Percentiles rank a stretch among this genome's conserved stretches.
phyloP scores from a whole-genome alignment of 2,888 invertebrate genomes.

The Noctua janthe region DNA sequence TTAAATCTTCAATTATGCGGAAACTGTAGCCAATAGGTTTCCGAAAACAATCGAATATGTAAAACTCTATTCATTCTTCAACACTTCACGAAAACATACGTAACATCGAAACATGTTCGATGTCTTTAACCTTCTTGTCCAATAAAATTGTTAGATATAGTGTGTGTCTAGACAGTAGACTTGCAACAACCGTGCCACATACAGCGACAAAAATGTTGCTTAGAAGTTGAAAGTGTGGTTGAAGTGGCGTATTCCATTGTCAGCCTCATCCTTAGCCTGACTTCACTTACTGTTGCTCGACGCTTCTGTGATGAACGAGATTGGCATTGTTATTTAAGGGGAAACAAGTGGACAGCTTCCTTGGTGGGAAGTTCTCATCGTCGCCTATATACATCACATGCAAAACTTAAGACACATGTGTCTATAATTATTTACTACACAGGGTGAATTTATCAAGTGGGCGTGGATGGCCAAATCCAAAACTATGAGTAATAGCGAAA shows the following conservation, averaged over 20 bases:
- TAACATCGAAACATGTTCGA: conserved; percentile 40
- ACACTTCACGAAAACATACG: conserved; percentile 38
- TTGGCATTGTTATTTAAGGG: neutral
- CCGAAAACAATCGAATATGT: conserved; percentile 34
- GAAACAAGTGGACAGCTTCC: neutral
- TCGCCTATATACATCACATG: neutral
- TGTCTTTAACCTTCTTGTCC: conserved; percentile 45
- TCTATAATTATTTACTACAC: neutral
- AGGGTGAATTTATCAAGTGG: too few relatives aligned
- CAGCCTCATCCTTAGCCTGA: neutral
- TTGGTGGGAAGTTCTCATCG: neutral
- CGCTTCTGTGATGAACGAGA: too few relatives aligned
- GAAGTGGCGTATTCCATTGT: neutral
- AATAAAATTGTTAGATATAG: neutral
- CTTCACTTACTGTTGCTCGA: too few relatives aligned
- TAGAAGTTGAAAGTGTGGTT: neutral
- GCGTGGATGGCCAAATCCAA: too few relatives aligned
- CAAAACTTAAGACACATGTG: neutral
- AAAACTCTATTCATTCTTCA: conserved; percentile 31
- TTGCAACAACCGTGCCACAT: neutral
- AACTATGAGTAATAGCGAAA: too few relatives aligned
- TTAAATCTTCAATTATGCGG: conserved; percentile 17
- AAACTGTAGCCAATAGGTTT: conserved; percentile 5
- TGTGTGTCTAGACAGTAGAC: neutral
- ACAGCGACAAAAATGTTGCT: neutral